A percentile compares a stretch with the other conserved stretches of the same genome.
phyloP scores from a whole-genome alignment of 2,888 invertebrate species.

The Atrina japonica region DNA sequence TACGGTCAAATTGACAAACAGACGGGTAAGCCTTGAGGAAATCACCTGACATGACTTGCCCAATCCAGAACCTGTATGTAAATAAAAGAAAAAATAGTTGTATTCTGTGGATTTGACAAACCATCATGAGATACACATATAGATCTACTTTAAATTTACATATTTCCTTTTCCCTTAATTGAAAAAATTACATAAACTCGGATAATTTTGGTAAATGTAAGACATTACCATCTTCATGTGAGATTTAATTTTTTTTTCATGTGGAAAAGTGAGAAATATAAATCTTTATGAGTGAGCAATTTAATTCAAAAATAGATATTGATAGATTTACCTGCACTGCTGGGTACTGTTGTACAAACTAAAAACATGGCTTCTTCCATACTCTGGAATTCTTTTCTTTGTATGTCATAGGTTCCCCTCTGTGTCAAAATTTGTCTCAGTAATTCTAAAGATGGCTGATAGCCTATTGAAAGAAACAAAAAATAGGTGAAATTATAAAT shows the following conservation, averaged over 20 bases:
- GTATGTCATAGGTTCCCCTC: conserved; percentile 70
- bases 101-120: no score
- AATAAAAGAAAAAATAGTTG: not conserved
- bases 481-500: not conserved
- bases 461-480: conserved; percentile 53
- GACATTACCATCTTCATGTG: no score
- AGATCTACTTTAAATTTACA: no score
- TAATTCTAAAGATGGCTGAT: conserved; percentile 75
- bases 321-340: conserved; percentile 74
- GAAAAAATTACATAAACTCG: no score
- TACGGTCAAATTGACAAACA: conserved; percentile 73
- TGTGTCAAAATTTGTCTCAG: conserved; percentile 73
- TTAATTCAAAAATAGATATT: not conserved
- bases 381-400: conserved; percentile 69
- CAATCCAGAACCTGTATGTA: conserved; percentile 72
- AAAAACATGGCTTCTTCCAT: conserved; percentile 72
- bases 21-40: conserved; percentile 72
- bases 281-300: not conserved
- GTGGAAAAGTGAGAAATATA: no score
- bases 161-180: no score
- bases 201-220: no score
- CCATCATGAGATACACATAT: no score
- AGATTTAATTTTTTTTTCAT: no score
- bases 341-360: conserved; percentile 74
- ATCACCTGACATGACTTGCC: conserved; percentile 71